Percentiles rank a stretch among this genome's conserved stretches.
Evolutionary conservation across 2,888 invertebrate species (phyloP).

Genomic region (Drosophila affinis): DNA sequence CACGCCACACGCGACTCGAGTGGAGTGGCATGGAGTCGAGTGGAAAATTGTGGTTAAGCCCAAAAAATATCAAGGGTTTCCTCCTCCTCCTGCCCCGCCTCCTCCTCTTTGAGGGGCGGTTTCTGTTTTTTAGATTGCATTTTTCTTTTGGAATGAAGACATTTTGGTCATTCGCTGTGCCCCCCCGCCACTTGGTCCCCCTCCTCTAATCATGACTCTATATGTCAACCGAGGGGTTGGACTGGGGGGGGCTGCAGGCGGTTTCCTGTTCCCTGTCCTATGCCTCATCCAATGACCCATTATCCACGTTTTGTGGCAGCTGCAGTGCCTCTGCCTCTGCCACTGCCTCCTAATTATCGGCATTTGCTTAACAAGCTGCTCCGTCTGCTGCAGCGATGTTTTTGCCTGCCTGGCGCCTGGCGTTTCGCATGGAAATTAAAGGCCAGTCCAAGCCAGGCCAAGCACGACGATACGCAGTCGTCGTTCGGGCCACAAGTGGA

Average conservation of each 20-base stretch:
- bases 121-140: constrained; percentile 47
- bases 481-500: background rate
- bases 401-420: constrained; percentile 27
- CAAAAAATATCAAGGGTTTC: constrained; percentile 50
- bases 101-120: constrained; percentile 39
- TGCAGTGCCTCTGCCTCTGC: constrained; percentile 20
- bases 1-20: background rate
- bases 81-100: background rate
- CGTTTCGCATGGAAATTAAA: constrained; percentile 37
- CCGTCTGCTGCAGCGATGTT: constrained; percentile 46
- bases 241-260: background rate
- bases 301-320: constrained; percentile 37
- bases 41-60: constrained; percentile 71
- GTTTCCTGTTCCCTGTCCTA: constrained; percentile 15
- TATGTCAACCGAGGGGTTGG: constrained; percentile 27
- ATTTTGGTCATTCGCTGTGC: constrained; percentile 58
- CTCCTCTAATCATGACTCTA: constrained; percentile 12
- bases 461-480: constrained; percentile 12
- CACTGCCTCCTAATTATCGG: constrained; percentile 64
- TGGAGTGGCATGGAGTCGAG: constrained; percentile 34
- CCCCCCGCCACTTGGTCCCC: background rate
- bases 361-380: constrained; percentile 63
- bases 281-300: constrained; percentile 25
- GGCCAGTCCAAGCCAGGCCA: constrained; percentile 18
- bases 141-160: constrained; percentile 66